Conservation (phyloP, 2,888 invertebrate species). For the Chymomyza fuscimana region DNA sequence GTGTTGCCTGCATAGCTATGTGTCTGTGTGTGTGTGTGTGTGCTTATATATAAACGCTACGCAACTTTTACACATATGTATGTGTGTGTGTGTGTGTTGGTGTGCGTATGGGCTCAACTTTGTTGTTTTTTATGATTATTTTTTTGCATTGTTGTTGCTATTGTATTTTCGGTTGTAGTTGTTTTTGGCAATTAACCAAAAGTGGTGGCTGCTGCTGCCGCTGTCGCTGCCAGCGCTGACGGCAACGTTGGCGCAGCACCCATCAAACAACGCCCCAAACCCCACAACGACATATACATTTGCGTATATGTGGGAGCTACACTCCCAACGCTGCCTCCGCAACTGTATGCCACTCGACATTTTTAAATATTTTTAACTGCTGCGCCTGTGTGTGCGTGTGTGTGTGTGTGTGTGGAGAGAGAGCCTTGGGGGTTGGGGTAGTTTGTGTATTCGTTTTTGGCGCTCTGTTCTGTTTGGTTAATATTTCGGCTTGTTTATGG, state of each 20-base stretch:
- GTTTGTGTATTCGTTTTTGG: slow-evolving; percentile 26
- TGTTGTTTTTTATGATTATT: slow-evolving; percentile 17
- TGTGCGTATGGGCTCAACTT: slow-evolving; percentile 21
- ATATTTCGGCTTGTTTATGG: slow-evolving; percentile 61
- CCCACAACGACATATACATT: neutral
- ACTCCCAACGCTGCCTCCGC: neutral
- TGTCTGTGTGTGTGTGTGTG: slow-evolving; percentile 26
- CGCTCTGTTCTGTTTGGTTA: slow-evolving; percentile 69
- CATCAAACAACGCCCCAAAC: neutral
- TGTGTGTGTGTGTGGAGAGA: slow-evolving; percentile 6
- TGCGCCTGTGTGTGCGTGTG: slow-evolving; percentile 41
- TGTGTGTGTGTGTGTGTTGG: neutral
- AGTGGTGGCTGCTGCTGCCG: slow-evolving; percentile 45
- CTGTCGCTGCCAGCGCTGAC: slow-evolving; percentile 3
- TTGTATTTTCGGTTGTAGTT: slow-evolving; percentile 39
- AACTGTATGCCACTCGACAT: slow-evolving; percentile 58
- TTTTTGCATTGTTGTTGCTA: slow-evolving; percentile 17
- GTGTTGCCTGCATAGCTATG: slow-evolving; percentile 3
- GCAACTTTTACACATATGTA: slow-evolving; percentile 5
- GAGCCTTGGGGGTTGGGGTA: neutral
- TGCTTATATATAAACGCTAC: slow-evolving; percentile 13
- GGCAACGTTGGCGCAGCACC: neutral
- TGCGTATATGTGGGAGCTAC: neutral
- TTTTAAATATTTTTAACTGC: slow-evolving; percentile 73
- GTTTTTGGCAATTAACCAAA: slow-evolving; percentile 73